phyloP scores from a whole-genome alignment of 64 coral and sea anemone genomes.

The Pachyseris speciosa region DNA sequence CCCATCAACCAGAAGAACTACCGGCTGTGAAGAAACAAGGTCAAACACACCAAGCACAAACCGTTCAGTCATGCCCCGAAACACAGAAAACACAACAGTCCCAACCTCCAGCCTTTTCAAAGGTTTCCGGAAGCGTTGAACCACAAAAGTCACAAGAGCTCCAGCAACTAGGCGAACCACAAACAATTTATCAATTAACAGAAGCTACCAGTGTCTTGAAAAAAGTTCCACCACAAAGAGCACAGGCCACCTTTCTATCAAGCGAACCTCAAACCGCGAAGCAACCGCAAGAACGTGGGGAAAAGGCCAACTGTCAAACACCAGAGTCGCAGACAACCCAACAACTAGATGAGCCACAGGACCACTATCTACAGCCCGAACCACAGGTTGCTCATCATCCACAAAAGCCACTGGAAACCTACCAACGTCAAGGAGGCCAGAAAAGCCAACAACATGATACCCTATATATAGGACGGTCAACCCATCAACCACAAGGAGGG shows the following conservation, averaged over 20 bases:
- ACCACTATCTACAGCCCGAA: not conserved
- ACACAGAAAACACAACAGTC: not conserved
- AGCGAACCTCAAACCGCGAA: not conserved
- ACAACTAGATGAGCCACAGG: not conserved
- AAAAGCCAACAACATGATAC: not conserved
- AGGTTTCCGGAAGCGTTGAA: not conserved
- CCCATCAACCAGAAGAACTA: not conserved
- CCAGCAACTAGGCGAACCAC: not conserved
- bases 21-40: no score
- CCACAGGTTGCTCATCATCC: not conserved
- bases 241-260: not conserved
- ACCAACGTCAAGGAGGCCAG: not conserved
- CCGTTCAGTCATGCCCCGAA: no score
- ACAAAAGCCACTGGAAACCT: not conserved
- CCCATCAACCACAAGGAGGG: not conserved
- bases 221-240: not conserved
- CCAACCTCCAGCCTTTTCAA: not conserved
- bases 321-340: not conserved
- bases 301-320: not conserved
- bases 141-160: not conserved
- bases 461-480: no score
- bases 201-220: not conserved
- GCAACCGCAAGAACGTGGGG: not conserved
- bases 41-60: no score
- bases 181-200: no score